These are phyloP conservation scores for Dichetophora obliterata DNA, from an alignment of 2,888 invertebrate genomes.

Conservation along the genomic window DNA sequence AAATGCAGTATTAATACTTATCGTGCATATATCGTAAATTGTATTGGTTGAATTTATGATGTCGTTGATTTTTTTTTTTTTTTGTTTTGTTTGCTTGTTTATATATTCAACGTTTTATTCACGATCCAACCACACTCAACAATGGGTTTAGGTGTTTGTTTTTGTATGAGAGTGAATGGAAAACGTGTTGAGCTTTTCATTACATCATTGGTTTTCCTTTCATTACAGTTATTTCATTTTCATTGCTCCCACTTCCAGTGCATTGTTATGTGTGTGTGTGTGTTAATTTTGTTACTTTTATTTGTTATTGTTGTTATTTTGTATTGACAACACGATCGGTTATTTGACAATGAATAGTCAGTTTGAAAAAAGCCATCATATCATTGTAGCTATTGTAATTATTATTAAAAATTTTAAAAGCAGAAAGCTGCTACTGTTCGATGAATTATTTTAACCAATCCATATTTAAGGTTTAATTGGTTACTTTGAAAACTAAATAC, in stretches of 20 bases:
- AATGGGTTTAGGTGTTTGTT: neutral
- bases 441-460: too few relatives aligned
- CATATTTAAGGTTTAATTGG: too few relatives aligned
- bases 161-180: neutral
- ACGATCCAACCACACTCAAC: neutral
- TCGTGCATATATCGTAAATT: too few relatives aligned
- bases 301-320: neutral
- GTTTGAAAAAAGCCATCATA: too few relatives aligned
- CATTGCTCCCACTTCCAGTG: neutral
- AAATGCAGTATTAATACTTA: too few relatives aligned
- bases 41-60: neutral
- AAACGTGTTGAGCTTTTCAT: slow-evolving; percentile 5
- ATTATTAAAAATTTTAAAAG: too few relatives aligned
- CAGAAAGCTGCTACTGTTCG: too few relatives aligned
- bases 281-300: neutral
- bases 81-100: neutral
- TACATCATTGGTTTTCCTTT: slow-evolving; percentile 10
- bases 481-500: too few relatives aligned
- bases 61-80: neutral
- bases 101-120: neutral
- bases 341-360: neutral
- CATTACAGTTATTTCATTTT: neutral
- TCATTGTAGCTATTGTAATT: too few relatives aligned
- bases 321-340: neutral
- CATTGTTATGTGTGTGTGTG: neutral